A percentile compares a stretch with the other conserved stretches of the same genome.
Conservation (phyloP, 2,113 vertebrate species). For the Anoplopoma fimbria region DNA sequence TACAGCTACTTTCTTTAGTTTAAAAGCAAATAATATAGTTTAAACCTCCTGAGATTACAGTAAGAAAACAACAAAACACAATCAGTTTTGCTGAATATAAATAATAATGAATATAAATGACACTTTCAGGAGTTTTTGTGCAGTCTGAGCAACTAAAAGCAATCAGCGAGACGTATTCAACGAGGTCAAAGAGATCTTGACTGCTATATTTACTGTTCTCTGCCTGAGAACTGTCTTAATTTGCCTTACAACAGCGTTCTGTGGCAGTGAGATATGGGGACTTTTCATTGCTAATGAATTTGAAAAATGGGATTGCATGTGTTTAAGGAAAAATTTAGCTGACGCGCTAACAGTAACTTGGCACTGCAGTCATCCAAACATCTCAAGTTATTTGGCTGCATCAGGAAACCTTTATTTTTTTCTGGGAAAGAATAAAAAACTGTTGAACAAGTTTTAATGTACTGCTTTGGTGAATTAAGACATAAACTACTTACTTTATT, state of each 20-base stretch:
- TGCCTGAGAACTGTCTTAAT: no score
- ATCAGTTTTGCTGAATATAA: neutral
- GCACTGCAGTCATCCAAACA: neutral
- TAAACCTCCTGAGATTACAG: neutral
- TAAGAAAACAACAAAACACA: neutral
- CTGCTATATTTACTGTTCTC: neutral
- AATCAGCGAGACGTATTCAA: neutral
- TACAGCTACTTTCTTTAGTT: neutral
- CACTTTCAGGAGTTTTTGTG: neutral
- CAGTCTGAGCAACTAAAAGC: neutral
- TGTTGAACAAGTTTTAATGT: neutral
- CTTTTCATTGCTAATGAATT: conserved; percentile 19
- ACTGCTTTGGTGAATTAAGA: neutral
- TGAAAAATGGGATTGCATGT: conserved; percentile 34
- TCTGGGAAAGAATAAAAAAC: neutral
- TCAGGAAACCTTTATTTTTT: conserved; percentile 10
- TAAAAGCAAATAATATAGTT: neutral
- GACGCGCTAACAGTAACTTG: neutral
- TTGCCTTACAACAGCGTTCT: conserved; percentile 20
- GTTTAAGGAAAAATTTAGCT: conserved; percentile 1
- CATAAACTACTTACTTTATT: neutral
- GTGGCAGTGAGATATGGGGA: conserved; percentile 24
- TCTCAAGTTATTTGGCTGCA: conserved; percentile 1
- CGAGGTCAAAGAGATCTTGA: neutral
- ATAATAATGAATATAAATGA: neutral